phyloP scores from a whole-genome alignment of 2,113 vertebrate species.

The Thalassarche chlororhynchos region DNA sequence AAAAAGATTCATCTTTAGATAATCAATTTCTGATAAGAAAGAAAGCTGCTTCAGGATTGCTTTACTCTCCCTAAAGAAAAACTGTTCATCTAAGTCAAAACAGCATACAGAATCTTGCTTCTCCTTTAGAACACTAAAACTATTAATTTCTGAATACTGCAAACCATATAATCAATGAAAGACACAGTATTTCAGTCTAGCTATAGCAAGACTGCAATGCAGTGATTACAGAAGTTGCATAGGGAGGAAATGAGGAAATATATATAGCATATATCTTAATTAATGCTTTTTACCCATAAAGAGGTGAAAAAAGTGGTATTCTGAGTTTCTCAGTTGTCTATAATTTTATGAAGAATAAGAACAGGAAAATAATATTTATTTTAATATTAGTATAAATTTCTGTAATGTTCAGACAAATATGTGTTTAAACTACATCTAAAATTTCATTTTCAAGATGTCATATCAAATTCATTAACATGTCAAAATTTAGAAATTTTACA shows the following conservation, averaged over 20 bases:
- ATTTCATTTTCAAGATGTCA: background rate
- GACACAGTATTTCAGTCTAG: background rate
- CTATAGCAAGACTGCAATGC: background rate
- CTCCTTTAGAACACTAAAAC: background rate
- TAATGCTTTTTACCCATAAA: background rate
- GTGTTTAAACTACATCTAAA: background rate
- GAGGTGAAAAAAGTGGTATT: background rate
- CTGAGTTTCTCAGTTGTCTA: background rate
- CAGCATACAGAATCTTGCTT: background rate
- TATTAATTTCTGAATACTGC: background rate
- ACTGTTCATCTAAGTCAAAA: background rate
- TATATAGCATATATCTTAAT: background rate
- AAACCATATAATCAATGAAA: background rate
- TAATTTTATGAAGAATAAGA: background rate
- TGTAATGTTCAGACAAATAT: background rate
- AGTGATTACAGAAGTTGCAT: background rate
- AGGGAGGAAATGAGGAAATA: background rate
- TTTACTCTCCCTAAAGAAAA: constrained; percentile 4
- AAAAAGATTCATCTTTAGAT: background rate
- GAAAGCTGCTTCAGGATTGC: background rate
- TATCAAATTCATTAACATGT: background rate
- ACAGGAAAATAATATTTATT: background rate
- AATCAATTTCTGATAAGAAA: constrained; percentile 26
- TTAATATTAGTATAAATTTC: background rate
- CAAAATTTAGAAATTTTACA: background rate